Evolutionary conservation across 2,888 invertebrate species (phyloP), one percentile per base, ranked within the genome.

Genomic region (Pachymerium ferrugineum): DNA sequence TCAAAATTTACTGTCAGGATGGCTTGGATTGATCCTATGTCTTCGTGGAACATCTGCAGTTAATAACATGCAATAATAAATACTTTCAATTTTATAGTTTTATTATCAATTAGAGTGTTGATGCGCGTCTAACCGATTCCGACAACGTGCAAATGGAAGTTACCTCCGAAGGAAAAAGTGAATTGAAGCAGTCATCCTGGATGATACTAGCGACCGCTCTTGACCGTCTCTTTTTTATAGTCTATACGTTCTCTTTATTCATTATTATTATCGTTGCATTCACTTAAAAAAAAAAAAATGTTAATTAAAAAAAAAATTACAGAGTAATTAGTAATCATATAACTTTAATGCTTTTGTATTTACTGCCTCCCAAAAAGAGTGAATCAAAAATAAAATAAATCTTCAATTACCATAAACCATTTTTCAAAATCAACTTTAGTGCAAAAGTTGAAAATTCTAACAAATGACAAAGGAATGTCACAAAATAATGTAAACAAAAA

Each of bases 281-380:
- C 12, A 25, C 54, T 2, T 54, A 54, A 25, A n/a, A n/a, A n/a
- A n/a, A n/a, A n/a, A n/a, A n/a, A n/a, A n/a, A n/a, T n/a, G n/a
- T n/a, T n/a, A n/a, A n/a, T n/a, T n/a, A n/a, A n/a, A n/a, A n/a
- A n/a, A n/a, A n/a, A n/a, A n/a, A n/a, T n/a, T n/a, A n/a, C n/a
- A n/a, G n/a, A n/a, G n/a, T n/a, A n/a, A 54, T 3, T 54, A 25
- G 22, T 54, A 54, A 54, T 54, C 54, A 25, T 54, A 54, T 22
- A 54, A 54, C n/a, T 54, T 54, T 54, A 54, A 54, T 54, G 54
- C 54, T 25, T 54, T 54, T 54, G 25, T 25, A 54, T 54, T 54
- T 54, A 54, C 25, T 54, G 6, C 8, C 54, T 54, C 54, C 54
- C 54, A 54, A 54, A 19, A 22, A 54, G 54, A 25, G 54, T n/a